phyloP scores from a whole-genome alignment of 2,113 vertebrate species.

The Lutjanus erythropterus region DNA sequence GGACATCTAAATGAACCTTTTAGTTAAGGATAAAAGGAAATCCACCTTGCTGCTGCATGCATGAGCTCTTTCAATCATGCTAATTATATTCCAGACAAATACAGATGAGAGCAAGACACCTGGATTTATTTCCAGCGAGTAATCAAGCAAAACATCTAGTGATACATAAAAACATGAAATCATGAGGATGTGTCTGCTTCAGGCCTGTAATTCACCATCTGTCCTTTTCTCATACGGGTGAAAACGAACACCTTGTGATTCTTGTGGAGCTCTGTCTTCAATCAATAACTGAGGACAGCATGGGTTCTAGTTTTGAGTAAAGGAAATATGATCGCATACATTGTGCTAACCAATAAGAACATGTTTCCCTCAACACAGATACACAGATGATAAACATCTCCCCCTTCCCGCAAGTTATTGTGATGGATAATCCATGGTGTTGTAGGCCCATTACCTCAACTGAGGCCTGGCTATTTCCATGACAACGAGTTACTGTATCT shows the following conservation, averaged over 20 bases:
- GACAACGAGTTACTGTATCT: conserved; percentile 74
- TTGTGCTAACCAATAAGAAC: background rate
- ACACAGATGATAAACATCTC: conserved; percentile 33
- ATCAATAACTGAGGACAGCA: conserved; percentile 5
- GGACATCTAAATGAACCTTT: conserved; percentile 31
- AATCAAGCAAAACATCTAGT: conserved; percentile 38
- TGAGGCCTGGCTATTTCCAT: conserved; percentile 70
- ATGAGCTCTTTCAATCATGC: conserved; percentile 67
- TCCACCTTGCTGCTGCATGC: conserved; percentile 50
- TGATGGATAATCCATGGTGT: conserved; percentile 62
- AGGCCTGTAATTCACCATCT: conserved; percentile 50
- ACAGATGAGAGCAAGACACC: conserved; percentile 41
- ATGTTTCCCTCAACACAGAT: conserved; percentile 19
- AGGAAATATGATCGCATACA: conserved; percentile 15
- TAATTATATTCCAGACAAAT: conserved; percentile 65
- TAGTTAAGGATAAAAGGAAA: conserved; percentile 44
- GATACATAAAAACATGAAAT: conserved; percentile 68
- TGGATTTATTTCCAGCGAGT: conserved; percentile 46
- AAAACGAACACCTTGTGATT: background rate
- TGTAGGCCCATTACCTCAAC: conserved; percentile 62
- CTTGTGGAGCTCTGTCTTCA: conserved; percentile 3
- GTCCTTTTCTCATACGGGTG: background rate
- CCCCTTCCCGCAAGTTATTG: conserved; percentile 18
- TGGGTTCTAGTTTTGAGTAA: background rate
- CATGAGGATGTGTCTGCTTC: conserved; percentile 29